Evolutionary conservation across 2,113 vertebrate species (phyloP).

Genomic region (Oncorhynchus clarkii): DNA sequence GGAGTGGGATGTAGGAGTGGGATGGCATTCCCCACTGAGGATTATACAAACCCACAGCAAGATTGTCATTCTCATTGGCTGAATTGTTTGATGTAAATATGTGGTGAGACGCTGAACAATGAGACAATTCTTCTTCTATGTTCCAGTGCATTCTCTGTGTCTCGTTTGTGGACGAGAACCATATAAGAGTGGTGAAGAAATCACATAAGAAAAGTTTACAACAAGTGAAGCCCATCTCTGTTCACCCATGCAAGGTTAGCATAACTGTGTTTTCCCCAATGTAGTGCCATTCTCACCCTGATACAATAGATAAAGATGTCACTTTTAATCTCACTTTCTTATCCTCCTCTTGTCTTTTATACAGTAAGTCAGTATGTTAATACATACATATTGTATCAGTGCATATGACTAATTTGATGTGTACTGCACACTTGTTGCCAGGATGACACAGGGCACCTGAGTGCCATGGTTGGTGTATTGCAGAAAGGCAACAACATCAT

Average conservation of each 20-base stretch:
- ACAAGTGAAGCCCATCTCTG: slow-evolving; percentile 50
- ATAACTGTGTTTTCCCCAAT: neutral
- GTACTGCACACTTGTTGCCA: slow-evolving; percentile 14
- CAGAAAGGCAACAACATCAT: slow-evolving; percentile 1
- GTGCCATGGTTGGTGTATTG: slow-evolving; percentile 43
- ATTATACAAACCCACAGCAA: neutral
- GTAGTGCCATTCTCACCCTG: neutral
- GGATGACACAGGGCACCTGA: slow-evolving; percentile 53
- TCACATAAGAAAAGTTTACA: slow-evolving; percentile 73
- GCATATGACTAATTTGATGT: neutral
- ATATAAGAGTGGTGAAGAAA: slow-evolving; percentile 71
- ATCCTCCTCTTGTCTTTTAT: neutral
- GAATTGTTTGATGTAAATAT: slow-evolving; percentile 5
- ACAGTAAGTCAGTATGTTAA: neutral
- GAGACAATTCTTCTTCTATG: slow-evolving; percentile 8
- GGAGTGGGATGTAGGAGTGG: slow-evolving; percentile 48
- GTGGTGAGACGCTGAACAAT: neutral
- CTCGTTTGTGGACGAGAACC: slow-evolving; percentile 79
- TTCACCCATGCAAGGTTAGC: slow-evolving; percentile 62
- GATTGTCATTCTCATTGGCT: neutral
- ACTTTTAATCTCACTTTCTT: neutral
- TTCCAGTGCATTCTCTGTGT: slow-evolving; percentile 71
- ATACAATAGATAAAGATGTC: neutral
- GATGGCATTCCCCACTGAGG: neutral
- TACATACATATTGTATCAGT: neutral